phyloP scores from a whole-genome alignment of 2,113 vertebrate genomes.

The Urocynchramus pylzowi region DNA sequence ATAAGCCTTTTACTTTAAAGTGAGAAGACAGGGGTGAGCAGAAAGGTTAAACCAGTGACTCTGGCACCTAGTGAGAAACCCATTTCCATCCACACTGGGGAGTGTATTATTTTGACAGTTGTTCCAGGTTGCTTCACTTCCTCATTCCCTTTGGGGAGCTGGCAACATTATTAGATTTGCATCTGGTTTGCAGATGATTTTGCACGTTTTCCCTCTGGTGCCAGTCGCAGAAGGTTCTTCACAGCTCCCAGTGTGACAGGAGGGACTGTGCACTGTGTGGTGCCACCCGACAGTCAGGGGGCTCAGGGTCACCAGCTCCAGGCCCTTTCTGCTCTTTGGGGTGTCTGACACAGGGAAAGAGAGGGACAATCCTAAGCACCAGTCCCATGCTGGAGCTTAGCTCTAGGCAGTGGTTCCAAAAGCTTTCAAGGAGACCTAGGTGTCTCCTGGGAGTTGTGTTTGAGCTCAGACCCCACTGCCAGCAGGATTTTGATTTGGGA shows the following conservation, averaged over 20 bases:
- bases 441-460: neutral
- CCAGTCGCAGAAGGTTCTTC: neutral
- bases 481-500: neutral
- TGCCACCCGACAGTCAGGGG: rapidly evolving
- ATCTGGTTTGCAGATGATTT: neutral
- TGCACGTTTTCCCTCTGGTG: neutral
- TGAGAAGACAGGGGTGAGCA: neutral
- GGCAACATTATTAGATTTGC: neutral
- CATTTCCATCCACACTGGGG: neutral
- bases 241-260: neutral
- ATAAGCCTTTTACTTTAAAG: neutral
- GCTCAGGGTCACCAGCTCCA: neutral
- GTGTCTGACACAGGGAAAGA: neutral
- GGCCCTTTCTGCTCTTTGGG: neutral
- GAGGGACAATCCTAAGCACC: neutral
- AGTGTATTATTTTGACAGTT: constrained; percentile 10
- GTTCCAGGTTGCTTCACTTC: constrained; percentile 5
- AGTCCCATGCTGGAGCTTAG: neutral
- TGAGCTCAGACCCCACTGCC: neutral
- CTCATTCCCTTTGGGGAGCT: neutral
- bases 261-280: neutral
- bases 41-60: constrained; percentile 7
- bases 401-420: neutral
- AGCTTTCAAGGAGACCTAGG: neutral
- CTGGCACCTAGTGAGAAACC: neutral